Evolutionary conservation across 2,888 invertebrate genomes (phyloP).

Genomic region (Drosophila quinaria): DNA sequence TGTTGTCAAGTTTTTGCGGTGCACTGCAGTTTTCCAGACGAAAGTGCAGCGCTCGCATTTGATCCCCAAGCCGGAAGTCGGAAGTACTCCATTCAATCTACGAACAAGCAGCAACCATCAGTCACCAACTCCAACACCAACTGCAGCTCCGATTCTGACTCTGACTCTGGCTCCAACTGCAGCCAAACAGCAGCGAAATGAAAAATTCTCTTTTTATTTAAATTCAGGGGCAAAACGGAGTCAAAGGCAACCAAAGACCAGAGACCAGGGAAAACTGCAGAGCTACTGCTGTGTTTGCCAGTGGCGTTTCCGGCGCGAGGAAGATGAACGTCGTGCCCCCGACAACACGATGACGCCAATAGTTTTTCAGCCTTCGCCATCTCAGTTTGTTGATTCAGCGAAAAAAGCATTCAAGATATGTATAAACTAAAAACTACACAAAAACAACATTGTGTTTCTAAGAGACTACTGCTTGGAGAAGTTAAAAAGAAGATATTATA

Average conservation of each 20-base stretch:
- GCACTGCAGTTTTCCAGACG: conserved; percentile 71
- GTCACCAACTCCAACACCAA: conserved; percentile 28
- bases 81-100: conserved; percentile 82
- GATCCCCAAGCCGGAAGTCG: conserved; percentile 73
- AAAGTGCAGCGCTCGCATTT: conserved; percentile 74
- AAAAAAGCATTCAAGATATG: conserved; percentile 17
- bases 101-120: conserved; percentile 67
- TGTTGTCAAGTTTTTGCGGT: conserved; percentile 64
- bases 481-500: not conserved
- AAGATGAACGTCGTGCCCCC: conserved; percentile 84
- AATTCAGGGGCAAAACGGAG: conserved; percentile 66
- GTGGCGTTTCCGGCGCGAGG: conserved; percentile 82
- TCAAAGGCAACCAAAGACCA: conserved; percentile 19
- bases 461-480: not conserved
- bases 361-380: conserved; percentile 62
- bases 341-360: conserved; percentile 84
- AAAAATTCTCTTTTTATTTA: conserved; percentile 77
- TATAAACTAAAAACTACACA: not conserved
- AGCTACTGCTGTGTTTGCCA: conserved; percentile 66
- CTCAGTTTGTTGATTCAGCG: conserved; percentile 59
- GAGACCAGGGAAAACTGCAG: conserved; percentile 4
- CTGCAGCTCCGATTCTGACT: conserved; percentile 21
- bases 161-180: conserved; percentile 32
- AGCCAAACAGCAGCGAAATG: conserved; percentile 56
- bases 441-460: conserved; percentile 3